Conservation (phyloP, 2,888 invertebrate genomes). For the Pelosia muscerda region DNA sequence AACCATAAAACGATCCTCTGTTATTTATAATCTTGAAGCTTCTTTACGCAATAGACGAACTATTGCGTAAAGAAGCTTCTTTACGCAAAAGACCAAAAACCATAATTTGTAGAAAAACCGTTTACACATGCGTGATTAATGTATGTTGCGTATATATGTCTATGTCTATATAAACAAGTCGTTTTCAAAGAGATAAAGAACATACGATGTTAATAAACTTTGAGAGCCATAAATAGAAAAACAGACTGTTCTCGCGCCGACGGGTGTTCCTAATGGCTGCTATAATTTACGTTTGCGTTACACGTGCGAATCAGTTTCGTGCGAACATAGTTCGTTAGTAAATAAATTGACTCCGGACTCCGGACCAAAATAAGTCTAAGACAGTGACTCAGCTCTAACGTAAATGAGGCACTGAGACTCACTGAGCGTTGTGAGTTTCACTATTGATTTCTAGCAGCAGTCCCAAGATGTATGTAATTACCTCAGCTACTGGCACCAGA, state of each 20-base stretch:
- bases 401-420: not conserved
- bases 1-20: no score
- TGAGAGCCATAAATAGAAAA: slow-evolving; percentile 22
- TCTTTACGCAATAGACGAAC: no score
- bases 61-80: no score
- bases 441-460: not conserved
- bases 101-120: not conserved
- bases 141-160: not conserved
- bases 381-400: not conserved
- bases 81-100: not conserved
- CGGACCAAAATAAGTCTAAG: slow-evolving; percentile 51
- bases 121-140: not conserved
- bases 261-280: slow-evolving; percentile 25
- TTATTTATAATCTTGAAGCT: no score
- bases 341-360: slow-evolving; percentile 32
- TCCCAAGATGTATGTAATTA: no score
- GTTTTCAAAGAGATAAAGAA: slow-evolving; percentile 21
- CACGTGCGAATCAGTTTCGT: slow-evolving; percentile 35
- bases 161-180: not conserved
- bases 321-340: slow-evolving; percentile 26
- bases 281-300: slow-evolving; percentile 25
- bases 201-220: slow-evolving; percentile 19
- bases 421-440: not conserved
- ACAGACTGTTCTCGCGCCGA: slow-evolving; percentile 12
- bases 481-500: no score